Base-by-base conservation (phyloP, 1,140 invertebrate genomes). In the Diabrotica undecimpunctata region DNA sequence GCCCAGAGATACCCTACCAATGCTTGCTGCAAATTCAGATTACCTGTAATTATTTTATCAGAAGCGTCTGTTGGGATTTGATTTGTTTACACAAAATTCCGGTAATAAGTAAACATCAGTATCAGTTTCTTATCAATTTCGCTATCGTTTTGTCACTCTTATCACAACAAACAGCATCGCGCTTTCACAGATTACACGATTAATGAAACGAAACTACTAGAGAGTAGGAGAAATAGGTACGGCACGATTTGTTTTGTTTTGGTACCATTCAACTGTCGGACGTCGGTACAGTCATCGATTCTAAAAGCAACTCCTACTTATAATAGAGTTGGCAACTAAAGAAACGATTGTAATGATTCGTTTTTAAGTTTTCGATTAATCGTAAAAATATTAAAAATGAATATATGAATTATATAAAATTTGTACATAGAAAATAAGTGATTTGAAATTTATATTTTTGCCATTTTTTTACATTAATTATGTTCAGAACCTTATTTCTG, bases 31-130 rank as follows among this genome's bases (percentile, higher is more conserved):
- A 10, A 37, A 12, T 41, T 52, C 13, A 61, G 36, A 41, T 51
- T 61, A 61, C 59, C 59, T 61, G 59, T 61, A 36, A 61, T 41
- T 35, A 12, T 61, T 37, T 61, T 61, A 10, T 61, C 52, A 52
- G n/a, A n/a, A 39, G 55, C 55, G 55, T 52, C 57, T 14, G n/a
- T 37, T 9, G 38, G 14, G 41, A 61, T 51, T 52, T 25, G 12
- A 41, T 51, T 50, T 61, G 25, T 61, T 61, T 58, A 58, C 38
- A 41, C 25, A 61, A 38, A 14, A 61, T 57, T 37, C 39, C 46
- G 41, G n/a, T 14, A 10, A 25, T 39, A 25, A 25, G 25, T 25
- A 61, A 37, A 50, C 55, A 35, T 35, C 9, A 25, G n/a, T 39
- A 58, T 61, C 59, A 61, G 37, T 61, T 13, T n/a, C 12, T 61